A percentile compares a stretch with the other conserved stretches of the same genome.
Evolutionary conservation across 2,888 invertebrate genomes (phyloP).

Genomic region (Elmis aenea): DNA sequence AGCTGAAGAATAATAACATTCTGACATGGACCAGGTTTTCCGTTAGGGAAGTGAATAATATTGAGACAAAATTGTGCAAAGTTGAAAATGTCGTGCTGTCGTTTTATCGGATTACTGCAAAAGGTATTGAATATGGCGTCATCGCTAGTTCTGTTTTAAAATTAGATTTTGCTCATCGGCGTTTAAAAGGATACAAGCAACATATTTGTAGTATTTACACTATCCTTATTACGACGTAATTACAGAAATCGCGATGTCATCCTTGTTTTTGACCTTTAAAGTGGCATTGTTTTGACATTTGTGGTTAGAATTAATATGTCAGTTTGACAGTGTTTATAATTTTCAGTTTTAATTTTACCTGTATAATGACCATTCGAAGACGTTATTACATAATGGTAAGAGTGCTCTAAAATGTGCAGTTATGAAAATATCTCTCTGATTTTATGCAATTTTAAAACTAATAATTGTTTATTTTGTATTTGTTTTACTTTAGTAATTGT

Average conservation of each 20-base stretch:
- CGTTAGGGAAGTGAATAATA: constrained; percentile 32
- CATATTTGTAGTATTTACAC: constrained; percentile 23
- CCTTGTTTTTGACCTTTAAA: constrained; percentile 14
- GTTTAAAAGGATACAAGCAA: constrained; percentile 5
- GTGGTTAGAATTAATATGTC: constrained; percentile 22
- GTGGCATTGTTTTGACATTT: constrained; percentile 19
- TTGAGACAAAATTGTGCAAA: constrained; percentile 39
- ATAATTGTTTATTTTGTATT: too few relatives aligned
- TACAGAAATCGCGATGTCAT: constrained; percentile 19
- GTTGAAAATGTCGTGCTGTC: constrained; percentile 43
- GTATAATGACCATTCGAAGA: too few relatives aligned
- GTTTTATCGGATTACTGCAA: constrained; percentile 39
- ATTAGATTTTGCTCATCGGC: constrained; percentile 37
- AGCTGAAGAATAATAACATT: constrained; percentile 59
- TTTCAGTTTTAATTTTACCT: too few relatives aligned
- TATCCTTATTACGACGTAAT: constrained; percentile 17
- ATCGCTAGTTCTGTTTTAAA: constrained; percentile 42
- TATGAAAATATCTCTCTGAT: too few relatives aligned
- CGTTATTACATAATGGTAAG: too few relatives aligned
- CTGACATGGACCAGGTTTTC: constrained; percentile 50
- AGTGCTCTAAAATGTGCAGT: too few relatives aligned
- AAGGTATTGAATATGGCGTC: constrained; percentile 51
- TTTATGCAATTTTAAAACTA: too few relatives aligned
- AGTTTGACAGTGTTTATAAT: too few relatives aligned
- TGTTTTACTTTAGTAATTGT: too few relatives aligned